Conservation (phyloP, 2,888 invertebrate genomes). For the Archips xylosteana region DNA sequence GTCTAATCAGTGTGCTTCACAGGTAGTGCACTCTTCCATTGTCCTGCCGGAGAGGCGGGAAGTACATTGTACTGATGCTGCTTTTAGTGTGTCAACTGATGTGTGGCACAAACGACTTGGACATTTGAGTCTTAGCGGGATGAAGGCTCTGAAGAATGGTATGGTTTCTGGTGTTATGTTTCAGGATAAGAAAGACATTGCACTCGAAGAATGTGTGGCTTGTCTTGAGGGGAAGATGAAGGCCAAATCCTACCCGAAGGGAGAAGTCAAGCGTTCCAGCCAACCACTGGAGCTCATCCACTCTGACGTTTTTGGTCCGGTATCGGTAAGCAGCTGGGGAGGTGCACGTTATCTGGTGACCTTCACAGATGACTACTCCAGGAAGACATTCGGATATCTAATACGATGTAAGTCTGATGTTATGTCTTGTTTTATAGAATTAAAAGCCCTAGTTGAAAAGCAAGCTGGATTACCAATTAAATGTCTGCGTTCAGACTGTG, state of each 20-base stretch:
- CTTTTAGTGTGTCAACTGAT: background rate
- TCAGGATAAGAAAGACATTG: background rate
- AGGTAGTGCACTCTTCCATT: background rate
- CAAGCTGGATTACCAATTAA: constrained; percentile 23
- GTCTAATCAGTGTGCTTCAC: background rate
- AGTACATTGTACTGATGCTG: background rate
- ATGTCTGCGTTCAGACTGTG: constrained; percentile 4
- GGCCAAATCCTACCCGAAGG: background rate
- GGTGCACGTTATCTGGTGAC: constrained; percentile 29
- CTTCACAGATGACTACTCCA: constrained; percentile 29
- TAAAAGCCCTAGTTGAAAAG: constrained; percentile 27
- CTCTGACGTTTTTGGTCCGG: background rate
- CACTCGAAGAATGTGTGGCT: background rate
- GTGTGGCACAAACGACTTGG: background rate
- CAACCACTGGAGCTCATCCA: background rate
- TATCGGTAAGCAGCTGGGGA: constrained; percentile 10
- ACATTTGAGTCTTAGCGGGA: background rate
- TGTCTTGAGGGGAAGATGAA: background rate
- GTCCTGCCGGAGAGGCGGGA: background rate
- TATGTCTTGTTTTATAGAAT: constrained; percentile 23
- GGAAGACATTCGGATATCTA: constrained; percentile 26
- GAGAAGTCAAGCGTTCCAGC: background rate
- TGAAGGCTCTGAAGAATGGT: background rate
- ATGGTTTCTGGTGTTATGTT: background rate
- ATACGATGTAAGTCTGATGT: constrained; percentile 36